Evolutionary conservation across 2,888 invertebrate genomes (phyloP).

Genomic region (Allacma fusca): DNA sequence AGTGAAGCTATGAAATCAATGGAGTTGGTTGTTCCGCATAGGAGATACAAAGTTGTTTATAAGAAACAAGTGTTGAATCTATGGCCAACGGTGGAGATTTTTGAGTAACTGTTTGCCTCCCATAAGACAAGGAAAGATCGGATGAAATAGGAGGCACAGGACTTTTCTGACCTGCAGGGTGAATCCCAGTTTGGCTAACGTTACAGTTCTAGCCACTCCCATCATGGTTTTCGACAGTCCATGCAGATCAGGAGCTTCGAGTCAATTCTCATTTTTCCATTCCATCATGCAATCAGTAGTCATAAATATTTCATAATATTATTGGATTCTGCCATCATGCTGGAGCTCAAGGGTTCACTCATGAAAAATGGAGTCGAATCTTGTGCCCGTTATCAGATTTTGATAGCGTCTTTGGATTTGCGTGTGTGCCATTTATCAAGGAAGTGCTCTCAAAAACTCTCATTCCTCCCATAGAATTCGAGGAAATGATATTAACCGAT

Average conservation of each 20-base stretch:
- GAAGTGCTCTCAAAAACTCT: neutral
- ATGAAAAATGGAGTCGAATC: neutral
- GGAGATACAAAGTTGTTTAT: no score
- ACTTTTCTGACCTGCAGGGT: conserved; percentile 23
- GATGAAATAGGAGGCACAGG: conserved; percentile 1
- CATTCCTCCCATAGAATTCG: neutral
- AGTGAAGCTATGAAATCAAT: no score
- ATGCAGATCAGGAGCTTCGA: neutral
- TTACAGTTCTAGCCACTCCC: conserved; percentile 31
- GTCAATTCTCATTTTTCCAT: neutral
- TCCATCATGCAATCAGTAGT: neutral
- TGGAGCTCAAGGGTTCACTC: neutral
- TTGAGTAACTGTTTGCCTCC: neutral
- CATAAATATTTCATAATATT: conserved; percentile 1
- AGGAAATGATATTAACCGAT: conserved; percentile 20
- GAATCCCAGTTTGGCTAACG: conserved; percentile 13
- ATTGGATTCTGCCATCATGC: neutral
- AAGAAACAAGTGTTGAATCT: no score
- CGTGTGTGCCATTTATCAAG: conserved; percentile 22
- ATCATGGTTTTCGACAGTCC: neutral
- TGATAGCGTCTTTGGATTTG: neutral
- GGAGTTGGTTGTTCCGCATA: no score
- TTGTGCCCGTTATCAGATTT: neutral
- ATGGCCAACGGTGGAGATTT: no score
- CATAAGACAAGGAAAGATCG: neutral